Conservation (phyloP, 2,888 invertebrate genomes). For the Spicauda simplicius region DNA sequence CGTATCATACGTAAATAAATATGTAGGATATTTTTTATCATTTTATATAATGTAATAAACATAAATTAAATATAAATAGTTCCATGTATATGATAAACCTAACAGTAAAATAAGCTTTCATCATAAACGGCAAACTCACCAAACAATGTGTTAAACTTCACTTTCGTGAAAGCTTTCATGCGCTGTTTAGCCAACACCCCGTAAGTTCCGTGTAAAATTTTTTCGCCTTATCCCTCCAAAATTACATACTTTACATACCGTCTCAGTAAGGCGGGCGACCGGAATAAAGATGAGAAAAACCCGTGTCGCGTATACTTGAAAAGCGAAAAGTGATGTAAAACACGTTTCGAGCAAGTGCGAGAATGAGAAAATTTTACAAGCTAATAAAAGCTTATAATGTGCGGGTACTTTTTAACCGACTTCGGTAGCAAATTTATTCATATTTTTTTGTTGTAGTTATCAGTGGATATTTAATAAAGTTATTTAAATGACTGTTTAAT, state of each 20-base stretch:
- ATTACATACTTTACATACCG: slow-evolving; percentile 36
- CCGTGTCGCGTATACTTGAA: slow-evolving; percentile 25
- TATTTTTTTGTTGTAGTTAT: not conserved
- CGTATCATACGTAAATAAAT: too few relatives aligned
- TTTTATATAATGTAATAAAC: too few relatives aligned
- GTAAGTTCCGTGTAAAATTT: slow-evolving; percentile 30
- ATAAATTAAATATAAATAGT: too few relatives aligned
- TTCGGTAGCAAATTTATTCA: not conserved
- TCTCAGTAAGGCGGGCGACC: slow-evolving; percentile 11
- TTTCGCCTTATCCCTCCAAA: slow-evolving; percentile 35
- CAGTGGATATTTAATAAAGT: too few relatives aligned
- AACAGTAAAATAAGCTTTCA: too few relatives aligned
- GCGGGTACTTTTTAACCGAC: not conserved
- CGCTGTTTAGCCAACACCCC: slow-evolving; percentile 32
- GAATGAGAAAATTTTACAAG: slow-evolving; percentile 4
- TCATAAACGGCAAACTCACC: not conserved
- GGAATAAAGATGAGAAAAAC: slow-evolving; percentile 35
- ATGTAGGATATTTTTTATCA: too few relatives aligned
- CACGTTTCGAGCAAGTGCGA: not conserved
- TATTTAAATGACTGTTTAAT: too few relatives aligned
- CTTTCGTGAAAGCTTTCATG: slow-evolving; percentile 26
- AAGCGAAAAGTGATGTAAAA: slow-evolving; percentile 20
- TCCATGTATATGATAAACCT: too few relatives aligned
- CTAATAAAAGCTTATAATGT: slow-evolving; percentile 14
- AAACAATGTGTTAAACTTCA: slow-evolving; percentile 8